Evolutionary conservation across 1,140 invertebrate genomes (phyloP).

Genomic region (Phymastichus coffea): DNA sequence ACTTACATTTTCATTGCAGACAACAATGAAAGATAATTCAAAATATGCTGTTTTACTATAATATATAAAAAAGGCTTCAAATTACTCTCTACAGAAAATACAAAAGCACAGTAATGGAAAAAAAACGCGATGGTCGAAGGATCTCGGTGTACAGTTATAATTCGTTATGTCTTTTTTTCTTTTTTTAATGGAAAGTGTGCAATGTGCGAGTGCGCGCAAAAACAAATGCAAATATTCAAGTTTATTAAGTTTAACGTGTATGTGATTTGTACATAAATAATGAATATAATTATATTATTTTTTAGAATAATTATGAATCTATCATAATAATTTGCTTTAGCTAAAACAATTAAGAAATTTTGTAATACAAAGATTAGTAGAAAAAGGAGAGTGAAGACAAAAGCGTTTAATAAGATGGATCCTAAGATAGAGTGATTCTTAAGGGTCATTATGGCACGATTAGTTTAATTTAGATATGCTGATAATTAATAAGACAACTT

Average conservation of each 20-base stretch:
- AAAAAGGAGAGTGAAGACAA: slow-evolving; percentile 11
- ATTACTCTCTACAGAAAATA: background rate
- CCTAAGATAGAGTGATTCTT: slow-evolving; percentile 28
- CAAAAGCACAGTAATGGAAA: background rate
- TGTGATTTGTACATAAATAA: slow-evolving; percentile 40
- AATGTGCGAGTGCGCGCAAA: slow-evolving; percentile 34
- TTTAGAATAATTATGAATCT: slow-evolving; percentile 3
- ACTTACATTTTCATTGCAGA: background rate
- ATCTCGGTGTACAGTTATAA: slow-evolving; percentile 54
- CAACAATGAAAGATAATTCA: background rate
- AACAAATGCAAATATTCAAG: slow-evolving; percentile 26
- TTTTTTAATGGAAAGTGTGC: slow-evolving; percentile 37
- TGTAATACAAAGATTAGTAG: background rate
- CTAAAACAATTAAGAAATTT: background rate
- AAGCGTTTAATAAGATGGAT: slow-evolving; percentile 7
- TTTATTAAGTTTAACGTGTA: slow-evolving; percentile 34
- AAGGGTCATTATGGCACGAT: slow-evolving; percentile 33
- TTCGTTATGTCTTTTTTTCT: slow-evolving; percentile 40
- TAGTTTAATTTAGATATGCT: slow-evolving; percentile 37
- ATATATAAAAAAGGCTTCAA: background rate
- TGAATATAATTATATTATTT: slow-evolving; percentile 21
- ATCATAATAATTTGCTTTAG: background rate
- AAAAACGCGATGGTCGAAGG: slow-evolving; percentile 46
- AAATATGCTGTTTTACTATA: background rate
- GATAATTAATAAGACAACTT: background rate